Base-by-base conservation (phyloP, 2,113 vertebrate species). In the Nansenia antarctica region DNA sequence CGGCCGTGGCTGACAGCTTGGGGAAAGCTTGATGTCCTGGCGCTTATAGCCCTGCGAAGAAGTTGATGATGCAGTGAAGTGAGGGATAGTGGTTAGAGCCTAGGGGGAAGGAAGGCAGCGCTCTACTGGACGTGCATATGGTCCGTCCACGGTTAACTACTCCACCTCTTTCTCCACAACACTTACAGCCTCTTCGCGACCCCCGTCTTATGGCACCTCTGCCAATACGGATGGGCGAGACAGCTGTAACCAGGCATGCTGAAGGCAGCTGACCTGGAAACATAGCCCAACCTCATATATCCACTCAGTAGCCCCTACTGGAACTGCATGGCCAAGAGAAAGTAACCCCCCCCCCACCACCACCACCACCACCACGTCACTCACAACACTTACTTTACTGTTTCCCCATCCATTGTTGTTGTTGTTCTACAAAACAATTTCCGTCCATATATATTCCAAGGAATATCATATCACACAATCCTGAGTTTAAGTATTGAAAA, bases 191-290 rank as follows among this genome's bases (percentile, higher is more conserved):
- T 69, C 76, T 79, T 52, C 61, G n/a, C 82, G 76, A 73, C 66
- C 74, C 80, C 8, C 52, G 75, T 88, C 85, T 82, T 85, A 80
- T 85, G 82, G 87, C 86, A 89, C 88, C 85, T 90, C 87, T 79
- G 83, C 88, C 85, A 81, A 86, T 82, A 82, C 86, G 82, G 85
- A 86, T 82, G 82, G 85, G 78, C 83, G 85, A 86, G 87, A 87
- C 88, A 88, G 84, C 84, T 85, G 85, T 87, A 90, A 85, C 89
- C 82, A 88, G 84, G 87, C 89, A 87, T 88, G 87, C 86, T 90
- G 85, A 92, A 91, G 89, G 86, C 86, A 87, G 79, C 82, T 91
- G 91, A 91, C 91, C 90, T 90, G 89, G 89, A 92, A 92, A 87
- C 29, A 73, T 74, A 80, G 78, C 74, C 82, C 79, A 85, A 87